phyloP scores from a whole-genome alignment of 2,113 vertebrate genomes.

The Saccopteryx leptura region DNA sequence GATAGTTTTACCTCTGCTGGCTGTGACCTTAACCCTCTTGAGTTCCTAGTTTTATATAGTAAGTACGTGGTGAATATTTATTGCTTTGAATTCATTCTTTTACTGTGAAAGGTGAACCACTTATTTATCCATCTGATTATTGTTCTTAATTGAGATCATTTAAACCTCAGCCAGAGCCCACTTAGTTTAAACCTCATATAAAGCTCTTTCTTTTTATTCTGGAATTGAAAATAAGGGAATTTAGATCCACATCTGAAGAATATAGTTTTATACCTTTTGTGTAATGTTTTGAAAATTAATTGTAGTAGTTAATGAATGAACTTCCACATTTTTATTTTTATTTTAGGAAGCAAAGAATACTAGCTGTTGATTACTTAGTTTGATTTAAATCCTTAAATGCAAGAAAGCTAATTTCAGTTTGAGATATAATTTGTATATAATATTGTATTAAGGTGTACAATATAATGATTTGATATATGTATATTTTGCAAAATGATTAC shows the following conservation, averaged over 20 bases:
- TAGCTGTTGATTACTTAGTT: constrained; percentile 60
- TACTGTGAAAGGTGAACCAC: background rate
- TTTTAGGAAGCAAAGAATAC: constrained; percentile 40
- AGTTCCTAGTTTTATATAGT: constrained; percentile 40
- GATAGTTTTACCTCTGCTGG: background rate
- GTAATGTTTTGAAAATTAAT: constrained; percentile 58
- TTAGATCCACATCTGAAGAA: background rate
- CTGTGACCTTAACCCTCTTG: background rate
- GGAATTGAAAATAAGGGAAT: constrained; percentile 51
- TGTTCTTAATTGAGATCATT: constrained; percentile 58
- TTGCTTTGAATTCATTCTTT: constrained; percentile 59
- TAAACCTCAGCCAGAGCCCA: background rate
- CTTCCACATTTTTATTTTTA: background rate
- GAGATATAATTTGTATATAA: background rate
- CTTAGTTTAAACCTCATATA: constrained; percentile 28
- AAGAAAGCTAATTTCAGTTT: constrained; percentile 1
- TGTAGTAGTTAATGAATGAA: background rate
- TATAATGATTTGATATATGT: background rate
- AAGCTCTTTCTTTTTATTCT: background rate
- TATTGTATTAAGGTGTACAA: background rate
- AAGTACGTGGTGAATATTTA: constrained; percentile 19
- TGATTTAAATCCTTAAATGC: constrained; percentile 25
- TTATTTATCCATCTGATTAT: constrained; percentile 52
- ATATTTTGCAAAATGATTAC: background rate
- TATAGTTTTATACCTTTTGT: constrained; percentile 29